Evolutionary conservation across 2,888 invertebrate genomes (phyloP), one percentile per base, ranked within the genome.

Genomic region (Acanthosoma haemorrhoidale): DNA sequence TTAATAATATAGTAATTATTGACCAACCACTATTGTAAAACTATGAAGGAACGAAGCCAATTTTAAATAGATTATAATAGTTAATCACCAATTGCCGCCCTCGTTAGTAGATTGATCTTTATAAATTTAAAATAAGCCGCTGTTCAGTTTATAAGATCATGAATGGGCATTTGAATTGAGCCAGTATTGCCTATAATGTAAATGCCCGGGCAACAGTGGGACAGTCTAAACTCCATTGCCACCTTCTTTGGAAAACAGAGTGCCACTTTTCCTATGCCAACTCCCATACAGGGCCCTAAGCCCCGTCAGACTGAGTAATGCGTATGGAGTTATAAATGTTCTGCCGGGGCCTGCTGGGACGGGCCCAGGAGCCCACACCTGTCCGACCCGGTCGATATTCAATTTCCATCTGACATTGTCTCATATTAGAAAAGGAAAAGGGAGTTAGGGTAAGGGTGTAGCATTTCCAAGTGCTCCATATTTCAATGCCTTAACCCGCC

Each of bases 351-450:
- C 5, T 51, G 51, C 25, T 25, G 51, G 29, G 51, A 29, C 25
- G 25, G n/a, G 41, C 16, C 39, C 21, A 9, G 18, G 51, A 25
- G n/a, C 25, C 25, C 51, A 51, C 51, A 51, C 51, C 51, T 51
- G 51, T 51, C 51, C 51, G n/a, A 51, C 11, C 25, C 11, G 51
- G 51, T 51, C 29, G 51, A 51, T 51, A 25, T 51, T 51, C 51
- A 51, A 51, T 51, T 51, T 51, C 51, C 51, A 51, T 51, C 51
- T 51, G 51, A 51, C 51, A 51, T 51, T 51, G 51, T 51, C 51
- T 51, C 51, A 51, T 51, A 51, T 51, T 51, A 51, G 51, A 51
- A 51, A 51, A 51, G 51, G 51, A 51, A 51, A 51, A 25, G 43
- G 43, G 43, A 21, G 43, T 4, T 11, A 2, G 43, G 21, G 21